phyloP scores from a whole-genome alignment of 1,140 invertebrate species.

The Drosophila parabipectinata region DNA sequence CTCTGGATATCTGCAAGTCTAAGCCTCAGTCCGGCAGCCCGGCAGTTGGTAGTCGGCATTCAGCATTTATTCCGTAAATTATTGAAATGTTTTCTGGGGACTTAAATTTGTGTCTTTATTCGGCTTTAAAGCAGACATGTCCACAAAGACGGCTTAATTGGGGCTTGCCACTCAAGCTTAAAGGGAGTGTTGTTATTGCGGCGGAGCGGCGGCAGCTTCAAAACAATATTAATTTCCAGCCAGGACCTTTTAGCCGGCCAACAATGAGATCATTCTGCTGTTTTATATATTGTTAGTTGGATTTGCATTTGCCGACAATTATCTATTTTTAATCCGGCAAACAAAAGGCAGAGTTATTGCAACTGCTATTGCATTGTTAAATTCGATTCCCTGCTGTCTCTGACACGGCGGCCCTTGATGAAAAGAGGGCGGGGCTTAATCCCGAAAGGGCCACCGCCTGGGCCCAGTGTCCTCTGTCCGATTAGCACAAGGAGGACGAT shows the following conservation, averaged over 20 bases:
- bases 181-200: background rate
- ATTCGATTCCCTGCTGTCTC: too few relatives aligned
- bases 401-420: background rate
- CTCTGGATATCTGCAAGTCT: background rate
- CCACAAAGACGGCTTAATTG: slow-evolving; percentile 4
- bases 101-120: slow-evolving; percentile 3
- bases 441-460: slow-evolving; percentile 12
- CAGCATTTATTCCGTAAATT: slow-evolving; percentile 38
- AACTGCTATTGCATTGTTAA: too few relatives aligned
- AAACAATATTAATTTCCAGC: background rate
- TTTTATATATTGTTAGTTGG: background rate
- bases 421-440: slow-evolving; percentile 26
- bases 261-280: background rate
- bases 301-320: slow-evolving; percentile 1
- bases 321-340: slow-evolving; percentile 2
- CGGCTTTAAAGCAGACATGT: background rate
- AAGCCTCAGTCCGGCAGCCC: background rate
- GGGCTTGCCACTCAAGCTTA: background rate
- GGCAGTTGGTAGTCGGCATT: background rate
- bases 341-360: slow-evolving; percentile 1
- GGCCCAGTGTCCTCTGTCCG: slow-evolving; percentile 1
- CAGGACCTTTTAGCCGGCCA: background rate
- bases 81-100: slow-evolving; percentile 10
- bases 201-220: background rate
- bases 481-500: slow-evolving; percentile 31